A percentile compares a stretch with the other conserved stretches of the same genome.
phyloP scores from a whole-genome alignment of 92 coral and sea anemone genomes.

The Heteractis magnifica region DNA sequence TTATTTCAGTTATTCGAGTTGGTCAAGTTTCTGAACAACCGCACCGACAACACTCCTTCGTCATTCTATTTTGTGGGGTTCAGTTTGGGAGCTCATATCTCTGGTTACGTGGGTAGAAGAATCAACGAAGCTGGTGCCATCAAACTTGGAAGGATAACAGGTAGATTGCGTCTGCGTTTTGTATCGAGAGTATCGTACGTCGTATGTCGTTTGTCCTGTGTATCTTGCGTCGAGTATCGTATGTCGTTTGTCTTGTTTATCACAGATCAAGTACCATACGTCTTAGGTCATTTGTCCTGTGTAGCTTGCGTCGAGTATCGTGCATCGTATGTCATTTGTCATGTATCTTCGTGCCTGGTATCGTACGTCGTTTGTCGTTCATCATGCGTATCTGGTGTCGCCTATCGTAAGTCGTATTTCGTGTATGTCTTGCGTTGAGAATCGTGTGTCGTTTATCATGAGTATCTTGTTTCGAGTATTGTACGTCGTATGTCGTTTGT shows the following conservation, averaged over 20 bases:
- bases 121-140: conserved; percentile 13
- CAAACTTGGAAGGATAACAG: conserved; percentile 70
- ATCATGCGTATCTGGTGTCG: background rate
- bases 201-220: background rate
- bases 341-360: background rate
- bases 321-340: background rate
- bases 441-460: background rate
- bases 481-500: background rate
- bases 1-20: conserved; percentile 53
- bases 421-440: background rate
- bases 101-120: conserved; percentile 69
- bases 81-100: conserved; percentile 80
- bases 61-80: conserved; percentile 71
- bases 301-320: background rate
- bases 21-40: conserved; percentile 66
- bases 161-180: conserved; percentile 16
- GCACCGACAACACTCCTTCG: conserved; percentile 48
- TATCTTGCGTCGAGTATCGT: background rate
- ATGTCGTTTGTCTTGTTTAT: background rate
- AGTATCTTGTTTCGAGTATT: background rate
- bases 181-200: background rate
- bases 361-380: background rate
- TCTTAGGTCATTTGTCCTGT: background rate
- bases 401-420: background rate
- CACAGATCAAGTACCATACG: background rate